These are phyloP conservation scores for Colaptes auratus DNA, from an alignment of 2,113 vertebrate species.

Conservation along the genomic window DNA sequence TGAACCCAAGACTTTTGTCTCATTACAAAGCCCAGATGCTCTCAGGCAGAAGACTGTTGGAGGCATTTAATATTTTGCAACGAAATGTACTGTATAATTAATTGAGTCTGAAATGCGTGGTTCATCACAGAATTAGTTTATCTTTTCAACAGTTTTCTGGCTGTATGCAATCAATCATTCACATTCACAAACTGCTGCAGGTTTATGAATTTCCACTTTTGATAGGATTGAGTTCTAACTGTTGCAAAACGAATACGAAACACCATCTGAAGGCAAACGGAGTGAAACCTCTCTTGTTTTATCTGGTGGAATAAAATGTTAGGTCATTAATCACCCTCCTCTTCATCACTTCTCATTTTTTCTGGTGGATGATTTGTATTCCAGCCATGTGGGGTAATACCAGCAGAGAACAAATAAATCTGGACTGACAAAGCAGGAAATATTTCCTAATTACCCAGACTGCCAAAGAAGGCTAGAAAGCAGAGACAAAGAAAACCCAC, in stretches of 20 bases:
- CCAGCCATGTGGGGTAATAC: background rate
- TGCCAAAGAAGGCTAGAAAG: slow-evolving; percentile 3
- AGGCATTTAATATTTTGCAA: slow-evolving; percentile 70
- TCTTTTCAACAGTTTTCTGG: slow-evolving; percentile 68
- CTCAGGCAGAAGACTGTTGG: slow-evolving; percentile 54
- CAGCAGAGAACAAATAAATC: slow-evolving; percentile 49
- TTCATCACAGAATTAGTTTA: slow-evolving; percentile 71
- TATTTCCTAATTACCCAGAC: slow-evolving; percentile 43
- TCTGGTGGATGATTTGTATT: slow-evolving; percentile 28
- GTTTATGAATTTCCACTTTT: slow-evolving; percentile 68
- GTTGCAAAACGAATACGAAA: slow-evolving; percentile 69
- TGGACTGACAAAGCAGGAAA: slow-evolving; percentile 51
- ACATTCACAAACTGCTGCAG: slow-evolving; percentile 66
- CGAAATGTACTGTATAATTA: slow-evolving; percentile 66
- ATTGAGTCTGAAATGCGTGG: slow-evolving; percentile 64
- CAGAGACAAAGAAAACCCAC: background rate
- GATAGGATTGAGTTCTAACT: slow-evolving; percentile 63
- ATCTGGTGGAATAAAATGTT: slow-evolving; percentile 56
- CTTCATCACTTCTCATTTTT: slow-evolving; percentile 41
- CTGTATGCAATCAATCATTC: slow-evolving; percentile 62
- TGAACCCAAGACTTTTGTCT: slow-evolving; percentile 64
- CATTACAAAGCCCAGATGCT: slow-evolving; percentile 57
- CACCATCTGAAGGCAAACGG: slow-evolving; percentile 66
- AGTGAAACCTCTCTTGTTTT: slow-evolving; percentile 45
- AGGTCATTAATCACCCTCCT: slow-evolving; percentile 71